A percentile compares a stretch with the other conserved stretches of the same genome.
Conservation (phyloP, 2,888 invertebrate genomes). For the Pantelozetes paolii region DNA sequence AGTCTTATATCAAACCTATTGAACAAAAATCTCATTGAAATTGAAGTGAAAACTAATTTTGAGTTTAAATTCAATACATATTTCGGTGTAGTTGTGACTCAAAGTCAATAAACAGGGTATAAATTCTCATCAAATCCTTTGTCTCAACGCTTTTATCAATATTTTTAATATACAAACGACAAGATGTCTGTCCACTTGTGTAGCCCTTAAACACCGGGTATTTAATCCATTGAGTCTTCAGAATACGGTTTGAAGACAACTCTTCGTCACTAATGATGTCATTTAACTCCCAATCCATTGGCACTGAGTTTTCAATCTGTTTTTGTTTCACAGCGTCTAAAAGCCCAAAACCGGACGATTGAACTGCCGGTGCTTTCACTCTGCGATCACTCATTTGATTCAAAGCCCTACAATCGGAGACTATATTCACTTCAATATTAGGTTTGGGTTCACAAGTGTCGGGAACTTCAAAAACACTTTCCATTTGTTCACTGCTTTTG, state of each 20-base stretch:
- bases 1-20: constrained; percentile 67
- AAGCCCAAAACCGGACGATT: background rate
- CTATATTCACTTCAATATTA: constrained; percentile 10
- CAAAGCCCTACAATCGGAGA: background rate
- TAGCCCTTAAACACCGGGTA: constrained; percentile 81
- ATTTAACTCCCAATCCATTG: background rate
- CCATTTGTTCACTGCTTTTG: background rate
- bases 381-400: background rate
- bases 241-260: constrained; percentile 47
- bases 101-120: constrained; percentile 39
- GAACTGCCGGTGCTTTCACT: background rate
- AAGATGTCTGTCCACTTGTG: constrained; percentile 70
- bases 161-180: constrained; percentile 88
- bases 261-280: constrained; percentile 34
- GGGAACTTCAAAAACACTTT: background rate
- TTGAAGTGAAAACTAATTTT: too few relatives aligned
- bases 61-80: constrained; percentile 36
- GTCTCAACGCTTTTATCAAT: constrained; percentile 73
- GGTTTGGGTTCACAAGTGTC: background rate
- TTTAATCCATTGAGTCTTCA: constrained; percentile 59
- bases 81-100: constrained; percentile 46
- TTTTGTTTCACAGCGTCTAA: background rate
- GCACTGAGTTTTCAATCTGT: background rate
- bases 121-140: constrained; percentile 50
- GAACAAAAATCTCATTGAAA: too few relatives aligned